phyloP scores from a whole-genome alignment of 2,797 vertebrate genomes.

The Limnodromus scolopaceus region DNA sequence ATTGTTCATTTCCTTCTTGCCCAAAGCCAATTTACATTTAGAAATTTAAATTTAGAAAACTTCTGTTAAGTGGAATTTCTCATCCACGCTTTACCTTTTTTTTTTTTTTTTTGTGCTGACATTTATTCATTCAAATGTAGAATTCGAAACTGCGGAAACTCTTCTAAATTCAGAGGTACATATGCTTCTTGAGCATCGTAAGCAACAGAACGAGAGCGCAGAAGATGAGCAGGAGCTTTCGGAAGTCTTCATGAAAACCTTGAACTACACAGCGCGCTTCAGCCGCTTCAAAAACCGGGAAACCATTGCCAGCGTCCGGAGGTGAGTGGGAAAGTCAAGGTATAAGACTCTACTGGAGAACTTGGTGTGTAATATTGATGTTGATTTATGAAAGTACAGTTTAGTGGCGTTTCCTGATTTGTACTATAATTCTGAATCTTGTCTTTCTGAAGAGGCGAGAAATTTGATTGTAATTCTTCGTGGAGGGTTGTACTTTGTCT shows the following conservation, averaged over 20 bases:
- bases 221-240: constrained; percentile 97
- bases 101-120: neutral
- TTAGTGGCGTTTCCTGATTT: neutral
- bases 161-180: constrained; percentile 96
- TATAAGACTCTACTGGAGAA: accelerated
- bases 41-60: neutral
- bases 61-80: neutral
- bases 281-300: constrained; percentile 98
- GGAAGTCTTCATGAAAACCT: constrained; percentile 96
- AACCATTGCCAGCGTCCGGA: constrained; percentile 95
- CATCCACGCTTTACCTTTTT: neutral
- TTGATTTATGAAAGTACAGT: neutral
- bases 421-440: neutral
- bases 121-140: constrained; percentile 59
- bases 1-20: neutral
- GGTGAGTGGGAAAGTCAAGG: constrained; percentile 65
- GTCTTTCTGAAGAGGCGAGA: neutral
- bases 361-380: accelerated
- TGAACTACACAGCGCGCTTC: constrained; percentile 94
- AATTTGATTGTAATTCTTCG: neutral
- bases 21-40: neutral
- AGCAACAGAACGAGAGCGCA: constrained; percentile 96
- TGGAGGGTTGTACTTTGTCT: neutral
- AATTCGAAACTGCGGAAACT: constrained; percentile 93
- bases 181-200: constrained; percentile 94